Evolutionary conservation across 2,113 vertebrate species (phyloP), one percentile per base, ranked within the genome.

Genomic region (Orycteropus afer): DNA sequence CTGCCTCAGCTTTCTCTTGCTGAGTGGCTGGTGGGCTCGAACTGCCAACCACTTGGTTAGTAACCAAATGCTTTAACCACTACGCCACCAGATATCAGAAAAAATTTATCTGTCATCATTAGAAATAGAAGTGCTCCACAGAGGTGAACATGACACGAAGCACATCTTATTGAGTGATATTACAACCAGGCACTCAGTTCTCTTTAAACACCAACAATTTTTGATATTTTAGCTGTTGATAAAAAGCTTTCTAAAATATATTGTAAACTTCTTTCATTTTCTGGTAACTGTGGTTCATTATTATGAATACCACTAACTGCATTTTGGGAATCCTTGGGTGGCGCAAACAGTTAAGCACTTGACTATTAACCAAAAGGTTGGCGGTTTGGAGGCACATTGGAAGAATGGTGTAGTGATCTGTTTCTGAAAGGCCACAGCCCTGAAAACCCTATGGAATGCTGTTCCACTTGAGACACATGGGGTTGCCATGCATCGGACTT

Each of bases 231-330:
- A 74, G 25, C 37, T 90, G 2, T 32, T 78, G 37, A 77, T 29
- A 29, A 83, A 86, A 79, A 63, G 7, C n/a, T n/a, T 86, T 86
- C 42, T 86, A 73, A 96, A 96, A 84, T 73, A 92, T 18, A 61
- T 34, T 57, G 40, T 40, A 96, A 94, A 79, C 0, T 61, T 29
- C 17, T 79, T 47, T 53, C 45, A 84, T 83, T 84, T 90, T 77
- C 49, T 78, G 67, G 22, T 84, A 53, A 61, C 42, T 53, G 3
- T 3, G 9, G n/a, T 11, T 47, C n/a, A 55, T 78, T 95, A 78
- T n/a, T 40, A 89, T 27, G 22, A 89, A 71, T 10, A 89, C 17
- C 23, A 67, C 10, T 57, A 49, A 67, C 37, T 81, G 14, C n/a
- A 79, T 59, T 87, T 59, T 23, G 55, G 55, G 55, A 57, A 57